Conservation (phyloP, 2,113 vertebrate genomes). For the Tiliqua scincoides region DNA sequence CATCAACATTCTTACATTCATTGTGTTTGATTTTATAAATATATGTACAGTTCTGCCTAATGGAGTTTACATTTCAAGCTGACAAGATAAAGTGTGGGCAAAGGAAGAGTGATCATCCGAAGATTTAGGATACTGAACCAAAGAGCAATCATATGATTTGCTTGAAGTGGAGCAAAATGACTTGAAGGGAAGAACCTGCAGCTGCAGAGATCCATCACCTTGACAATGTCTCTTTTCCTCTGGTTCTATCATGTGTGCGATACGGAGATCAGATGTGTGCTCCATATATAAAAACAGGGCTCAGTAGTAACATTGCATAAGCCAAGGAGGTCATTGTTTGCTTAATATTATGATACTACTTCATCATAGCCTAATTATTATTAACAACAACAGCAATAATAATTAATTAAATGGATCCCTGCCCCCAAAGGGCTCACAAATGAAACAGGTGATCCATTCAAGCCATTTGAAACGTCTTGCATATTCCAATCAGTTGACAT, state of each 20-base stretch:
- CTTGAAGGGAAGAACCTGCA: background rate
- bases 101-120: background rate
- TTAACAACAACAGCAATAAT: too few relatives aligned
- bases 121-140: background rate
- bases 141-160: conserved; percentile 11
- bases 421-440: too few relatives aligned
- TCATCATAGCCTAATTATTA: too few relatives aligned
- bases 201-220: background rate
- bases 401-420: too few relatives aligned
- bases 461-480: background rate
- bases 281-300: background rate
- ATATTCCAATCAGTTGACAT: background rate
- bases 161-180: background rate
- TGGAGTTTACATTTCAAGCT: background rate
- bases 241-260: background rate
- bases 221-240: background rate
- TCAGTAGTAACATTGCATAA: background rate
- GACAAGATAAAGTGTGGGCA: background rate
- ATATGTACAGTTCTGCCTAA: background rate
- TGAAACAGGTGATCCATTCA: background rate
- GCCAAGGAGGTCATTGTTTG: background rate
- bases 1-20: background rate
- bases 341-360: too few relatives aligned
- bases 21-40: background rate
- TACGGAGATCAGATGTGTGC: background rate